phyloP scores from a whole-genome alignment of 2,113 vertebrate species.

The Chaetodon auriga region DNA sequence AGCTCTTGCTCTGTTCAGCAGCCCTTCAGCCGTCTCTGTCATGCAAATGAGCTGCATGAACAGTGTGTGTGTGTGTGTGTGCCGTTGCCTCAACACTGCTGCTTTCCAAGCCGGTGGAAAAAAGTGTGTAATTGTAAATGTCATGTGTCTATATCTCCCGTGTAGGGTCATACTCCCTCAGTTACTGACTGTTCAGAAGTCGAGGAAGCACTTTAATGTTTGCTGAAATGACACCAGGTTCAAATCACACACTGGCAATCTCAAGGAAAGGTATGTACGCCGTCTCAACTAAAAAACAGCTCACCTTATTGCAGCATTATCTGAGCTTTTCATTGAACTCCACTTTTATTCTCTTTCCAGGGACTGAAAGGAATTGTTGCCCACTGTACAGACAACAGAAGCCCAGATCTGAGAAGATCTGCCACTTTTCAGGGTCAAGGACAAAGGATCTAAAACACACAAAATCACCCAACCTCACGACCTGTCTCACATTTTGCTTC shows the following conservation, averaged over 20 bases:
- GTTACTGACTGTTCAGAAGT: constrained; percentile 48
- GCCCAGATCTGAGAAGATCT: constrained; percentile 45
- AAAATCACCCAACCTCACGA: constrained; percentile 59
- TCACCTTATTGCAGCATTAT: background rate
- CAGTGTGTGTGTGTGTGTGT: background rate
- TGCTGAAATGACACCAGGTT: constrained; percentile 78
- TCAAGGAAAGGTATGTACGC: constrained; percentile 77
- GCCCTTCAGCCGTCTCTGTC: constrained; percentile 41
- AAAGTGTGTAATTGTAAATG: constrained; percentile 77
- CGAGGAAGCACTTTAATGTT: constrained; percentile 59
- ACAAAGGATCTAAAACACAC: constrained; percentile 57
- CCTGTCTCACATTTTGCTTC: constrained; percentile 67
- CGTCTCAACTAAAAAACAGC: background rate
- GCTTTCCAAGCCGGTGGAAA: constrained; percentile 82
- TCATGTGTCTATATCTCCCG: constrained; percentile 77
- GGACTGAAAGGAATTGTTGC: constrained; percentile 39
- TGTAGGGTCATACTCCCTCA: constrained; percentile 65
- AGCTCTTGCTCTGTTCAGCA: constrained; percentile 69
- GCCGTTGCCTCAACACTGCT: constrained; percentile 27
- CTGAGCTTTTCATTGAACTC: background rate
- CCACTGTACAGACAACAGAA: constrained; percentile 36
- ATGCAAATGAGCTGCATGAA: constrained; percentile 69
- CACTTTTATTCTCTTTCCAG: constrained; percentile 35
- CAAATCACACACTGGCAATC: constrained; percentile 52
- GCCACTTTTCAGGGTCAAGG: constrained; percentile 49